Evolutionary conservation across 2,888 invertebrate genomes (phyloP).

Genomic region (Macaria liturata): DNA sequence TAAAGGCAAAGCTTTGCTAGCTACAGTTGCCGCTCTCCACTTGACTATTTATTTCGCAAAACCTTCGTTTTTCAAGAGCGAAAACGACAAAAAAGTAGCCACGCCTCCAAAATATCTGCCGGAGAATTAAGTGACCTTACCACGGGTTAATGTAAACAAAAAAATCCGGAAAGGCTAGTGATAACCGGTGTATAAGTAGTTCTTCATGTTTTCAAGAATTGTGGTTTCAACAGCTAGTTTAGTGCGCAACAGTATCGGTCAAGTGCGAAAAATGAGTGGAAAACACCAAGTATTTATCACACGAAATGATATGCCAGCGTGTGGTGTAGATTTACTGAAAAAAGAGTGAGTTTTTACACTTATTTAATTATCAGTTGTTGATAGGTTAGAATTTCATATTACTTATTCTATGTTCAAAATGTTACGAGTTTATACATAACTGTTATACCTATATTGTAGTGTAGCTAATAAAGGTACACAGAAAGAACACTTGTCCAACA

Average conservation of each 20-base stretch:
- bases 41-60: constrained; percentile 68
- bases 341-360: constrained; percentile 79
- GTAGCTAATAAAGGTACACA: too few relatives aligned
- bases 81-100: constrained; percentile 44
- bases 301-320: constrained; percentile 84
- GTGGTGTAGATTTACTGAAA: constrained; percentile 83
- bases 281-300: constrained; percentile 84
- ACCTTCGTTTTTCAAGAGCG: constrained; percentile 71
- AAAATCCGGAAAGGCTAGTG: constrained; percentile 17
- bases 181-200: constrained; percentile 28
- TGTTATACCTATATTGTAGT: too few relatives aligned
- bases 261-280: constrained; percentile 60
- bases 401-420: too few relatives aligned
- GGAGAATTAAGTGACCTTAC: constrained; percentile 60
- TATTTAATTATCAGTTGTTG: not conserved
- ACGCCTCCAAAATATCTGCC: constrained; percentile 69
- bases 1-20: constrained; percentile 69
- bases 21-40: constrained; percentile 67
- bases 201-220: constrained; percentile 60
- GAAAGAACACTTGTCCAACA: too few relatives aligned
- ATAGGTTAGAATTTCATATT: not conserved
- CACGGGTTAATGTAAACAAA: constrained; percentile 13
- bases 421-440: too few relatives aligned
- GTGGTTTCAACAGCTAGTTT: constrained; percentile 36
- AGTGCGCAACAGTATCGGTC: constrained; percentile 40